Evolutionary conservation across 1,140 invertebrate genomes (phyloP).

Genomic region (Eulimnadia texana): DNA sequence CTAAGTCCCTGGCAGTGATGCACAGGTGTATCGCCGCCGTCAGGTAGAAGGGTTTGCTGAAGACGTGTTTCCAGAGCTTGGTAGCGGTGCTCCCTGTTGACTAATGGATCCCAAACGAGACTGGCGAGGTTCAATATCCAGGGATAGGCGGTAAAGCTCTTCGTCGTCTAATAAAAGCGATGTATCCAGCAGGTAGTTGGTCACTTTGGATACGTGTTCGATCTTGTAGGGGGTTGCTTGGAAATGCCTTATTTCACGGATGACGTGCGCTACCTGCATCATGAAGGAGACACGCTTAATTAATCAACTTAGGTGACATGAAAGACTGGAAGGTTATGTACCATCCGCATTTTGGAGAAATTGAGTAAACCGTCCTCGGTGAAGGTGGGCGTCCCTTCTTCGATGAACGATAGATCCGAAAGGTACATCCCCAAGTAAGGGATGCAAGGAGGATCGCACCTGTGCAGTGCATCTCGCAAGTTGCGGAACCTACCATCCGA

Average conservation of each 20-base stretch:
- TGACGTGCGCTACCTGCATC: slow-evolving; percentile 77
- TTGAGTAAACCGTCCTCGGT: slow-evolving; percentile 82
- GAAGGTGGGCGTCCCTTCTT: slow-evolving; percentile 84
- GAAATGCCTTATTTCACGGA: slow-evolving; percentile 78
- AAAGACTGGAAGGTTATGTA: slow-evolving; percentile 29
- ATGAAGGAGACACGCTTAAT: slow-evolving; percentile 1
- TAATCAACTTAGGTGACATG: slow-evolving; percentile 1
- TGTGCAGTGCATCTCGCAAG: slow-evolving; percentile 71
- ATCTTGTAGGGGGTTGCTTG: slow-evolving; percentile 89
- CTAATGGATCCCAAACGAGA: slow-evolving; percentile 31
- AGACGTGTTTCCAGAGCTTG: neutral
- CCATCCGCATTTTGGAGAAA: slow-evolving; percentile 95
- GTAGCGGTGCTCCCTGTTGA: slow-evolving; percentile 2
- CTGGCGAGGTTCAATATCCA: slow-evolving; percentile 68
- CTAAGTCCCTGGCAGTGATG: neutral
- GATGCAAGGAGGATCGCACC: slow-evolving; percentile 70
- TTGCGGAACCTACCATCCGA: slow-evolving; percentile 79
- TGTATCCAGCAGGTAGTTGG: slow-evolving; percentile 65
- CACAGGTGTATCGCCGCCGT: neutral
- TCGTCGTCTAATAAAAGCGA: slow-evolving; percentile 62
- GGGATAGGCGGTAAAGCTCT: slow-evolving; percentile 62
- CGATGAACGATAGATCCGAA: slow-evolving; percentile 84
- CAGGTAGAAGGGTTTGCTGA: neutral
- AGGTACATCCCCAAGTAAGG: slow-evolving; percentile 86
- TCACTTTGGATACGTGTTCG: slow-evolving; percentile 33